Evolutionary conservation across 2,888 invertebrate genomes (phyloP), one percentile per base, ranked within the genome.

Genomic region (Didymodactylos carnosus): DNA sequence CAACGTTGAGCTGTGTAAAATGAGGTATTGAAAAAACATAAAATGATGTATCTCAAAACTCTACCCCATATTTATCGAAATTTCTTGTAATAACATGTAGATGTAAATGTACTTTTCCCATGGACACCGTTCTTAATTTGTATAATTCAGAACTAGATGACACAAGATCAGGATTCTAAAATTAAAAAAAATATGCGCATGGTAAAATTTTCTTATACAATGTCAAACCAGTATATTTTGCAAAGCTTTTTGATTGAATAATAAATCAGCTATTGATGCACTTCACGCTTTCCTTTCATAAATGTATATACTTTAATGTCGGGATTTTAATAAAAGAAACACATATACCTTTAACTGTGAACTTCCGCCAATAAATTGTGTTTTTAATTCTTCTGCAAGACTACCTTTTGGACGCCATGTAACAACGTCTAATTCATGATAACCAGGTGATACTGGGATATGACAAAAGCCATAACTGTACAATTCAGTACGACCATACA

Each of bases 381-480:
- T 87, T 76, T 85, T 85, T 41, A 89, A 81, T 80, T 87, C 87
- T 78, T 89, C 88, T 74, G 86, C 82, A 78, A 87, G 84, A 75
- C 85, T 84, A 62, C 88, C 88, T 72, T 79, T 77, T 8, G 84
- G 84, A 69, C 82, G 76, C 94, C 94, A 94, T 77, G 92, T 92
- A 77, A 89, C 88, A 79, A 91, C 90, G 78, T 88, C 86, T 70
- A 94, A 80, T 8, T 83, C 84, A 81, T 94, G 92, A 72, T 85
- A 86, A 23, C 94, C 94, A 6, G 93, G 91, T 3, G 88, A 86
- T 29, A 90, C 87, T 11, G 94, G 94, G 75, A 94, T 82, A 78
- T 88, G 89, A 77, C 89, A 87, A 79, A 89, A 88, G 46, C 92
- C 91, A 83, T 94, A 94, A 8, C 92, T 92, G 78, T 89, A 89